Base-by-base conservation (phyloP, 2,113 vertebrate genomes). In the Regulus satrapa region DNA sequence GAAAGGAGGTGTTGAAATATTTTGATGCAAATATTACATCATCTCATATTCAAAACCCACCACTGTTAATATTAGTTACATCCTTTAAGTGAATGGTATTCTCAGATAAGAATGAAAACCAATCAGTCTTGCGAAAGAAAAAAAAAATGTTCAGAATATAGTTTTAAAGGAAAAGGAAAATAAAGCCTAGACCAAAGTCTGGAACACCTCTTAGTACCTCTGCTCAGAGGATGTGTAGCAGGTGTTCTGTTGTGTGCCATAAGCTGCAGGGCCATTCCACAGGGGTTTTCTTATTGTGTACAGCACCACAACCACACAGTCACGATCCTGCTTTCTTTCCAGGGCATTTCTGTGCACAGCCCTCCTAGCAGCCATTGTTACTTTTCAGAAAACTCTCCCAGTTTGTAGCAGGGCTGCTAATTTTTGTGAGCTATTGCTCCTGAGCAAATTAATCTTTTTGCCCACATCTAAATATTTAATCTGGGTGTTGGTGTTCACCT, bases 401-500 rank as follows among this genome's bases (percentile, higher is more conserved):
- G 10, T 38, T 81, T 62, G 8, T 85, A 31, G 45, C 15, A 36
- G 14, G 16, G 14, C 1, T 2, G 7, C 36, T 71, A 8, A 28
- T 55, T 51, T 54, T 72, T 72, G 8, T 85, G 43, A 74, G 26
- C 32, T 73, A 28, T 45, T 72, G 12, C 23, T 67, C 25, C n/a
- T 54, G 58, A 55, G 36, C 55, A 78, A 14, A 36, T 55, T 10
- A 63, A 41, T 43, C 34, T 59, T 56, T 66, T 69, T 89, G 24
- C 16, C 28, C 7, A 1, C 41, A 10, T 54, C 54, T 56, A 26
- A 73, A 34, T 26, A 26, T 52, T 59, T 64, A 3, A 28, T 25
- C n/a, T 85, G 62, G 8, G 8, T 46, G 28, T 43, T 85, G 31
- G 17, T 5, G 0, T 24, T 7, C 0, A 0, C 19, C 8, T 73